Evolutionary conservation across 2,888 invertebrate genomes (phyloP).

Genomic region (Branchipolynoe longqiensis): DNA sequence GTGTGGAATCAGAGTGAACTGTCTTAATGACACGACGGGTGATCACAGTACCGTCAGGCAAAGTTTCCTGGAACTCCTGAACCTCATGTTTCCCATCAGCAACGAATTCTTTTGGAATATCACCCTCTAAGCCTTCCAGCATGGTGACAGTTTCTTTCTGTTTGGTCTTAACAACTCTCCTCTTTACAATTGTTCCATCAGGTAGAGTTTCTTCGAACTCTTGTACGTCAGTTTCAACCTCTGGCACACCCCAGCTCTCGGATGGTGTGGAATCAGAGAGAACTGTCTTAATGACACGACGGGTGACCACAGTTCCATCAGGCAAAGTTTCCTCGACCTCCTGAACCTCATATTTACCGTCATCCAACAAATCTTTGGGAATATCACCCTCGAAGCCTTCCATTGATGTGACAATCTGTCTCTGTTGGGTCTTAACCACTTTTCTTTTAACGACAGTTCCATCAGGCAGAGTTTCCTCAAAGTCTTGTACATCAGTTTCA

Average conservation of each 20-base stretch:
- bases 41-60: slow-evolving; percentile 62
- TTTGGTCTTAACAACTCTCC: slow-evolving; percentile 71
- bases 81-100: neutral
- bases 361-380: neutral
- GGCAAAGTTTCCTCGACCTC: too few species aligned
- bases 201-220: slow-evolving; percentile 68
- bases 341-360: too few species aligned
- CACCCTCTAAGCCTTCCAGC: neutral
- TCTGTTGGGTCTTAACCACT: slow-evolving; percentile 60
- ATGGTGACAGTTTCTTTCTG: too few species aligned
- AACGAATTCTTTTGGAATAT: neutral
- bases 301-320: too few species aligned
- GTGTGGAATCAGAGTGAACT: neutral
- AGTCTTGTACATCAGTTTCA: slow-evolving; percentile 66
- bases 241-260: slow-evolving; percentile 68
- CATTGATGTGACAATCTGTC: neutral
- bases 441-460: slow-evolving; percentile 68
- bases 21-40: slow-evolving; percentile 60
- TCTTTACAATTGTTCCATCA: slow-evolving; percentile 67
- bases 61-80: slow-evolving; percentile 24
- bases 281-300: too few species aligned
- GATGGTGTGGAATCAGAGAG: too few species aligned
- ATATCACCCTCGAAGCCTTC: slow-evolving; percentile 1
- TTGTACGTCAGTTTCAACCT: slow-evolving; percentile 62
- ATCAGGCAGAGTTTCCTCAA: slow-evolving; percentile 68